phyloP scores from a whole-genome alignment of 2,888 invertebrate species.

The Rhabditoides inermis region DNA sequence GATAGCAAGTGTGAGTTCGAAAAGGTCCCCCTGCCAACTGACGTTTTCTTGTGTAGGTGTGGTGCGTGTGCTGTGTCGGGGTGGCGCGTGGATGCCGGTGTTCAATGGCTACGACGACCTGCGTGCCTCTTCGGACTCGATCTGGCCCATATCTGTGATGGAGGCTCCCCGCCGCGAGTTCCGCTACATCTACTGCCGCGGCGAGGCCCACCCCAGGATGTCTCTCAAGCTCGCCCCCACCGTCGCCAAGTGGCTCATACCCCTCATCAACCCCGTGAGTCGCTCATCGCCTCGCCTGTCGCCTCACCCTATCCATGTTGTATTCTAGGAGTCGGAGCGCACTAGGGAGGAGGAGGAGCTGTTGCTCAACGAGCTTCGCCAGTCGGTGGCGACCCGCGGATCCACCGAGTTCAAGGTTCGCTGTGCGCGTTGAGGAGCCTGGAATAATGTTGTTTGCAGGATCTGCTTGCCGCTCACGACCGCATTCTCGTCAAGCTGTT shows the following conservation, averaged over 20 bases:
- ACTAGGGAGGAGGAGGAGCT: too few relatives aligned
- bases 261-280: constrained; percentile 26
- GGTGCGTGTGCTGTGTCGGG: constrained; percentile 18
- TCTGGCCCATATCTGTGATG: constrained; percentile 41
- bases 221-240: constrained; percentile 23
- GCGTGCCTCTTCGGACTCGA: constrained; percentile 23
- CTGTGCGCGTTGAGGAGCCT: too few relatives aligned
- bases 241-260: constrained; percentile 26
- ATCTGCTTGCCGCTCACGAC: constrained; percentile 11
- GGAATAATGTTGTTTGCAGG: too few relatives aligned
- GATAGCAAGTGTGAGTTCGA: constrained; percentile 24
- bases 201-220: constrained; percentile 20
- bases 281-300: too few relatives aligned
- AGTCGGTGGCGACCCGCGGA: too few relatives aligned
- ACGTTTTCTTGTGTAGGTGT: constrained; percentile 9
- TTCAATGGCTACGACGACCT: constrained; percentile 30
- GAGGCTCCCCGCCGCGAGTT: constrained; percentile 13
- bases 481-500: constrained; percentile 33
- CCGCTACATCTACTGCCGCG: constrained; percentile 41
- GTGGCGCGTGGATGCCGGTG: constrained; percentile 41
- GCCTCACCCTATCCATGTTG: too few relatives aligned
- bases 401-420: too few relatives aligned
- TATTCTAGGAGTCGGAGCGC: too few relatives aligned
- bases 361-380: too few relatives aligned
- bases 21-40: too few relatives aligned